Evolutionary conservation across 1,140 invertebrate species (phyloP).

Genomic region (Trichonephila clavipes): DNA sequence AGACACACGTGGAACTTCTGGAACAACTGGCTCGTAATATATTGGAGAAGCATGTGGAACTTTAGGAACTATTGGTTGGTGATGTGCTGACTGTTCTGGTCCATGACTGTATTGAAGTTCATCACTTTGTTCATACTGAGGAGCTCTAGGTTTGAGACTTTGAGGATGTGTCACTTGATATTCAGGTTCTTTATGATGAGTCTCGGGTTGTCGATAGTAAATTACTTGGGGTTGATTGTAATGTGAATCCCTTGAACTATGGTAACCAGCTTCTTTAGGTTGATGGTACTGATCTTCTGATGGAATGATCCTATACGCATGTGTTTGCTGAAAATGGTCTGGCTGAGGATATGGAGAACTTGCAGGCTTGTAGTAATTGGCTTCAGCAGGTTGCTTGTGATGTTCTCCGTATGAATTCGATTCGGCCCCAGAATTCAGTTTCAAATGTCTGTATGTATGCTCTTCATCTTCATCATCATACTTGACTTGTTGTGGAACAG

Average conservation of each 20-base stretch:
- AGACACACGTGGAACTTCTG: not conserved
- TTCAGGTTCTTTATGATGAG: not conserved
- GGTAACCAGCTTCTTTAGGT: not conserved
- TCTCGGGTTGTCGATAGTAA: not conserved
- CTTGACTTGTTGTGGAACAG: not conserved
- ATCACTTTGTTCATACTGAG: not conserved
- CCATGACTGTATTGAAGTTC: conserved; percentile 19
- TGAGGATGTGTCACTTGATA: not conserved
- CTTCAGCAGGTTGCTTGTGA: not conserved
- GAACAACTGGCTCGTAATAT: not conserved
- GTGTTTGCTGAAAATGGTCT: not conserved
- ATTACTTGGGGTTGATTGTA: not conserved
- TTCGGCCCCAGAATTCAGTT: too few relatives aligned
- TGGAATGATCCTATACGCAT: not conserved
- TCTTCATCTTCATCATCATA: conserved; percentile 33
- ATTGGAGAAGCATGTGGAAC: not conserved
- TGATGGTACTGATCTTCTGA: not conserved
- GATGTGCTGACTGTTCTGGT: not conserved
- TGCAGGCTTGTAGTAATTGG: not conserved
- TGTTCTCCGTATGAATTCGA: not conserved
- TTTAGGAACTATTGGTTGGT: not conserved
- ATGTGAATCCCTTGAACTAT: not conserved
- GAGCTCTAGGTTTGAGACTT: not conserved
- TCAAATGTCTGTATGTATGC: too few relatives aligned
- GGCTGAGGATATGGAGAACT: conserved; percentile 44